These are phyloP conservation scores for Poecilia velifera DNA, from an alignment of 2,797 vertebrate genomes.

Conservation along the genomic window DNA sequence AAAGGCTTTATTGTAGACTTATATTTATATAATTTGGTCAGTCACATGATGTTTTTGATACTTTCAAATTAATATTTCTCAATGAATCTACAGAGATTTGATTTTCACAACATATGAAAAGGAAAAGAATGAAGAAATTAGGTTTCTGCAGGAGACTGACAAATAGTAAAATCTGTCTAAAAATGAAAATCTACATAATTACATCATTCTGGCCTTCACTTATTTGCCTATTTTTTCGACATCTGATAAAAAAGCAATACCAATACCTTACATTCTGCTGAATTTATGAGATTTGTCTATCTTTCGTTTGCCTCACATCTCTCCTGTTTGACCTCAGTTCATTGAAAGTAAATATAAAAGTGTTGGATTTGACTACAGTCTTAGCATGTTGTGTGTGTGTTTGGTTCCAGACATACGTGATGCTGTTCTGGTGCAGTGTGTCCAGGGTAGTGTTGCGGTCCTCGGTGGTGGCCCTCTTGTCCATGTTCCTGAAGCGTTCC, in stretches of 20 bases:
- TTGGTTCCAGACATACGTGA: constrained; percentile 84
- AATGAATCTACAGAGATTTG: background rate
- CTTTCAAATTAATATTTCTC: background rate
- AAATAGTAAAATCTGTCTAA: background rate
- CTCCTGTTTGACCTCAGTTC: background rate
- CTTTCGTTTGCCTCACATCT: background rate
- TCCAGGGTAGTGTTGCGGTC: constrained; percentile 95
- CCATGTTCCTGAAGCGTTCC: constrained; percentile 99
- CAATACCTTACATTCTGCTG: background rate
- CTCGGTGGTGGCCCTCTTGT: constrained; percentile 96
- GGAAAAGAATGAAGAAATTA: background rate
- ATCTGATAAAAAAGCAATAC: background rate
- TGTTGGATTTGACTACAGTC: background rate
- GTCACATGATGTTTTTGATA: background rate
- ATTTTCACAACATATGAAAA: background rate
- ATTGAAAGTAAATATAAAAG: background rate
- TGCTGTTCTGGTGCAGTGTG: constrained; percentile 96
- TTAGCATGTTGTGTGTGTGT: background rate
- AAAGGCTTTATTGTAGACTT: background rate
- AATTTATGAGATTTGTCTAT: background rate
- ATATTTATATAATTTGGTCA: background rate
- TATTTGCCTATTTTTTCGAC: background rate
- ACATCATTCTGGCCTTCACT: background rate
- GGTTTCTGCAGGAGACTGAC: background rate
- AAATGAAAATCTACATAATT: background rate